Evolutionary conservation across 2,888 invertebrate species (phyloP), one percentile per base, ranked within the genome.

Genomic region (Phyllotreta cruciferae): DNA sequence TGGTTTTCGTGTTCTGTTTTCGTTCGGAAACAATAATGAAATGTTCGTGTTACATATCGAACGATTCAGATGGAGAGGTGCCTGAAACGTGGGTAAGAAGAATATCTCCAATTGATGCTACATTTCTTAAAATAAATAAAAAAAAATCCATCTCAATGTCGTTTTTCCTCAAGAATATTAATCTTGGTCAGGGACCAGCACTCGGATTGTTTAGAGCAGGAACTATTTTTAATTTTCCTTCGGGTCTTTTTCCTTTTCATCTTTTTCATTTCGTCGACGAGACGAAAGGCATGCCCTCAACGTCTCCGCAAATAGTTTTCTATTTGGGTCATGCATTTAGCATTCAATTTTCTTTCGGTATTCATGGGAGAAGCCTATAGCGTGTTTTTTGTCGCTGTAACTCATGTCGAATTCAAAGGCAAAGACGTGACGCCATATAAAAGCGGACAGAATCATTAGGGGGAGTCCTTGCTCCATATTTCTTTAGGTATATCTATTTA

Each of bases 141-240:
- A 44, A 44, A 44, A n/a, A 13, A n/a, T 44, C 14, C 10, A 6
- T 44, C 14, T n/a, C 11, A 10, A 1, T 41, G 41, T 41, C 41
- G 41, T n/a, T n/a, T n/a, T 44, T 44, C 10, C 44, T 44, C 44
- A 11, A 44, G n/a, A n/a, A 47, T 6, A 9, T 47, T 47, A 10
- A 47, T 34, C 6, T 47, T 47, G 24, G 47, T 14, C 47, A 47
- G 14, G 24, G 34, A 47, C 13, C 47, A 5, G n/a, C n/a, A 5
- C 10, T 44, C 44, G 44, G 24, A 24, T n/a, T 14, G 44, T 47
- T 47, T 47, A 6, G 34, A 47, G 34, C 11, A 47, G 49, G 14
- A 34, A 35, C 49, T 49, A 49, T 49, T 49, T 49, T 49, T 49
- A 49, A 49, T 35, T 35, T 49, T 49, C 49, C 34, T 35, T 49